phyloP scores from a whole-genome alignment of 2,888 invertebrate genomes.

The Scaptomyza cyrtandrae region DNA sequence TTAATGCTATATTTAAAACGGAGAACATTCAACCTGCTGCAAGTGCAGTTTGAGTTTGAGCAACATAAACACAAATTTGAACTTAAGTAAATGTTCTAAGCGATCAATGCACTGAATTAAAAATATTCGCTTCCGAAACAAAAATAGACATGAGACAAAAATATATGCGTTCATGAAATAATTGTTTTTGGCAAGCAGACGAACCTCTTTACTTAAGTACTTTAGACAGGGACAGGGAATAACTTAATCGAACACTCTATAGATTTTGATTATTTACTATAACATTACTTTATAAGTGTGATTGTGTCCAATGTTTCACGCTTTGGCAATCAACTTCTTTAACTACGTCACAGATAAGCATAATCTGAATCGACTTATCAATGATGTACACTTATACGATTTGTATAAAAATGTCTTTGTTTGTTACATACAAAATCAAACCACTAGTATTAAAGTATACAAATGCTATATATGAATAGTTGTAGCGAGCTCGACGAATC shows the following conservation, averaged over 20 bases:
- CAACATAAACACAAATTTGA: conserved; percentile 3
- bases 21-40: neutral
- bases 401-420: neutral
- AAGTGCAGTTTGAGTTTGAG: conserved; percentile 6
- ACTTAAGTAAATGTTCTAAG: conserved; percentile 8
- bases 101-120: conserved; percentile 20
- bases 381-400: neutral
- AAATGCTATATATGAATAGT: conserved; percentile 1
- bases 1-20: neutral
- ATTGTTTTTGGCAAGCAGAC: too few species aligned
- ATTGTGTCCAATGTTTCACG: neutral
- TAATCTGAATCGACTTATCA: neutral
- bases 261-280: neutral
- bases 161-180: too few species aligned
- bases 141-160: neutral
- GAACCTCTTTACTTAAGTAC: too few species aligned
- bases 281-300: neutral
- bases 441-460: neutral
- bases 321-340: neutral
- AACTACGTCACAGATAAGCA: neutral
- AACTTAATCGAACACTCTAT: too few species aligned
- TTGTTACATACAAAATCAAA: neutral
- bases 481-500: conserved; percentile 1
- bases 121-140: neutral
- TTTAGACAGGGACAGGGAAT: too few species aligned